These are phyloP conservation scores for Numenius arquata DNA, from an alignment of 2,113 vertebrate genomes.

Conservation along the genomic window DNA sequence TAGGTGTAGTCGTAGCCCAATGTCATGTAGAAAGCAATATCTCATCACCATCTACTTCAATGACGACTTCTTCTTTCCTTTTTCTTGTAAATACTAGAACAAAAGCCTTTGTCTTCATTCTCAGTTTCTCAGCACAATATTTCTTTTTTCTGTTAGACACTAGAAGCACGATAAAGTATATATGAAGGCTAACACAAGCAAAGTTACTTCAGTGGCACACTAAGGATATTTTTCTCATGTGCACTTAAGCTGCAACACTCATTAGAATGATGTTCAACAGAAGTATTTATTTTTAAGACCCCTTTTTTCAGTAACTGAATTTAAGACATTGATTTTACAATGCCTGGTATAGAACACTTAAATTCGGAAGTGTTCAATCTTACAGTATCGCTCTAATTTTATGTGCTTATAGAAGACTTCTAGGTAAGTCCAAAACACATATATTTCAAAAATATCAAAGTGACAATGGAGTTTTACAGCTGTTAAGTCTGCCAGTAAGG, in stretches of 20 bases:
- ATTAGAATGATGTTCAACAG: neutral
- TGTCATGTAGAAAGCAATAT: neutral
- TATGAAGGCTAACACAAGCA: neutral
- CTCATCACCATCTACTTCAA: neutral
- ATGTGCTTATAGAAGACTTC: neutral
- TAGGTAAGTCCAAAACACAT: neutral
- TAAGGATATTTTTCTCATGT: neutral
- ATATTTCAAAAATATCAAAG: neutral
- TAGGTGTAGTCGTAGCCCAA: neutral
- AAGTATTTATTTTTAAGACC: neutral
- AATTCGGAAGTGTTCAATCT: neutral
- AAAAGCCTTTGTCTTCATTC: conserved; percentile 5
- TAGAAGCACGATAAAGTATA: neutral
- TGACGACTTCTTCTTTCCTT: neutral
- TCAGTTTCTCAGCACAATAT: neutral
- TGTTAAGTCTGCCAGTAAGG: neutral
- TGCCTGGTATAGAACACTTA: neutral
- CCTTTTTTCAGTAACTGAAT: neutral
- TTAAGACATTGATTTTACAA: neutral
- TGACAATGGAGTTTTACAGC: neutral
- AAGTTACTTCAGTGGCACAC: neutral
- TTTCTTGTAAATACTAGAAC: neutral
- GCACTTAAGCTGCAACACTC: neutral
- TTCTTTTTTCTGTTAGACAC: neutral
- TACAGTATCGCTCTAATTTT: neutral